Conservation (phyloP, 1,140 invertebrate species). For the Triops cancriformis region DNA sequence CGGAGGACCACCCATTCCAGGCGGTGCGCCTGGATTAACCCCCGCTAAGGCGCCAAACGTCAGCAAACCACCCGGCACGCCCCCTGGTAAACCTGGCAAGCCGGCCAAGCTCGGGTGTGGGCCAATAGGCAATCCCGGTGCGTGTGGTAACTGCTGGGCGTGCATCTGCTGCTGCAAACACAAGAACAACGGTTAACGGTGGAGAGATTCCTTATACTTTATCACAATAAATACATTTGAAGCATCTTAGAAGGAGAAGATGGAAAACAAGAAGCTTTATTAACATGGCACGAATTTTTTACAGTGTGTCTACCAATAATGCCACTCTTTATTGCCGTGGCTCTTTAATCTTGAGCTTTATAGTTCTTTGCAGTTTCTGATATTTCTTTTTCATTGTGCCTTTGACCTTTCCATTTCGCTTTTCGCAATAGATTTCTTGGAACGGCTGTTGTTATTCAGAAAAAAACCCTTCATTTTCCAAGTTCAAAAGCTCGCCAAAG, state of each 20-base stretch:
- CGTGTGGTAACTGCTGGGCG: slow-evolving; percentile 43
- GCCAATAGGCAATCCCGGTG: slow-evolving; percentile 33
- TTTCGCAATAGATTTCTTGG: too few relatives aligned
- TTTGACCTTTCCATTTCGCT: too few relatives aligned
- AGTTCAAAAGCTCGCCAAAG: too few relatives aligned
- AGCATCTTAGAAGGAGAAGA: slow-evolving; percentile 17
- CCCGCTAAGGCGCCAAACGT: slow-evolving; percentile 26
- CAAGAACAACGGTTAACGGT: slow-evolving; percentile 17
- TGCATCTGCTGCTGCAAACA: slow-evolving; percentile 47
- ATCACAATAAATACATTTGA: too few relatives aligned
- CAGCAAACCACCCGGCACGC: slow-evolving; percentile 24
- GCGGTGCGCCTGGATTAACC: not conserved
- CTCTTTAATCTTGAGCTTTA: too few relatives aligned
- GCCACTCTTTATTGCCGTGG: too few relatives aligned
- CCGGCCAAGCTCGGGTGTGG: slow-evolving; percentile 41
- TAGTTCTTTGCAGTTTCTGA: too few relatives aligned
- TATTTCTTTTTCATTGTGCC: too few relatives aligned
- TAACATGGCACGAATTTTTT: slow-evolving; percentile 23
- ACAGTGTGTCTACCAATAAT: too few relatives aligned
- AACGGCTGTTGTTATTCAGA: too few relatives aligned
- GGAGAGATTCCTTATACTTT: too few relatives aligned
- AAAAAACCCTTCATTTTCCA: too few relatives aligned
- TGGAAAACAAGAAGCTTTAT: slow-evolving; percentile 18
- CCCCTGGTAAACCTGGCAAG: slow-evolving; percentile 33
- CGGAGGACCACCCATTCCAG: slow-evolving; percentile 20